Evolutionary conservation across 2,797 vertebrate genomes (phyloP).

Genomic region (Siniperca undulata): DNA sequence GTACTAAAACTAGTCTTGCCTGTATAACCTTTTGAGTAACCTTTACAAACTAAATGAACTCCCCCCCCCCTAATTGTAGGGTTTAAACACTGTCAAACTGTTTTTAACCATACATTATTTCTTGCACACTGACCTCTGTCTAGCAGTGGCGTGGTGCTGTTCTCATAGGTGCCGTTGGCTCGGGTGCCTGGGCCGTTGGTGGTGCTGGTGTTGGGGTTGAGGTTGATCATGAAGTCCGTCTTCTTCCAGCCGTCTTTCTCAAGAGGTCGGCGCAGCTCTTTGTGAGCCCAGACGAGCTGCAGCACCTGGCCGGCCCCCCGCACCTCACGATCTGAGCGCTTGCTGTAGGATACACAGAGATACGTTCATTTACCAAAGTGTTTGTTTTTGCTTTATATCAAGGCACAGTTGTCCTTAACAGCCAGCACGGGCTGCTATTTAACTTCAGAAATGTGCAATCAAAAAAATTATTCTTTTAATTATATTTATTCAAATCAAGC

Average conservation of each 20-base stretch:
- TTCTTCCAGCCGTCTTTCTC: constrained; percentile 99
- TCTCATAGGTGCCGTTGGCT: constrained; percentile 91
- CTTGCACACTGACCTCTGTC: constrained; percentile 86
- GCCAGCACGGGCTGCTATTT: not conserved
- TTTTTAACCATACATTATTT: not conserved
- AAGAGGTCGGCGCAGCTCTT: constrained; percentile 93
- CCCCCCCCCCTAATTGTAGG: not conserved
- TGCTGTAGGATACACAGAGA: constrained; percentile 79
- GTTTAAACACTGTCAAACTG: not conserved
- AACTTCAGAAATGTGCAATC: no score
- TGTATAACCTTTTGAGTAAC: not conserved
- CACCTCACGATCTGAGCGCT: constrained; percentile 94
- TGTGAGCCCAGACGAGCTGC: constrained; percentile 96
- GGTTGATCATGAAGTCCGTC: constrained; percentile 93
- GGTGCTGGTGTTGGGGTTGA: constrained; percentile 82
- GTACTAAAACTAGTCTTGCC: not conserved
- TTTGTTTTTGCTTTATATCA: no score
- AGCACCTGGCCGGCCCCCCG: constrained; percentile 93
- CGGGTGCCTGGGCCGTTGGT: constrained; percentile 81
- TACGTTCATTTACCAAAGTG: not conserved
- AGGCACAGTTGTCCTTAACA: not conserved
- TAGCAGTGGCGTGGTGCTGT: constrained; percentile 95
- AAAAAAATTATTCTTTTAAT: not conserved
- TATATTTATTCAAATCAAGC: not conserved
- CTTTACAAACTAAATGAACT: not conserved